Percentiles rank a stretch among this genome's conserved stretches.
Evolutionary conservation across 2,113 vertebrate genomes (phyloP).

Genomic region (Paralichthys olivaceus): DNA sequence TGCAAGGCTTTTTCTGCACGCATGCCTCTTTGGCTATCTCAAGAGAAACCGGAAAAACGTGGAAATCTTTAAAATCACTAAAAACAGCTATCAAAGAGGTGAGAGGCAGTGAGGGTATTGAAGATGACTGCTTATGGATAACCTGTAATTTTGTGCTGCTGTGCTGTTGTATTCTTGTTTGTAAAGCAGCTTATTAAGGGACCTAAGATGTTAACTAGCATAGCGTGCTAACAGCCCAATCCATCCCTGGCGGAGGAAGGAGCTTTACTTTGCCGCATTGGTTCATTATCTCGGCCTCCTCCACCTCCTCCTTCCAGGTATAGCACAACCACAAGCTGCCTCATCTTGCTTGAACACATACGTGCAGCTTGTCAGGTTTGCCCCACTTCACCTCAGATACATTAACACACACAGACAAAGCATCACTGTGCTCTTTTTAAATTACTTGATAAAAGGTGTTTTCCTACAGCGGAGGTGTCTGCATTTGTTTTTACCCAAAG

Average conservation of each 20-base stretch:
- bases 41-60: too few species aligned
- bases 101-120: background rate
- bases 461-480: conserved; percentile 9
- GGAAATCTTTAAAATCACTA: background rate
- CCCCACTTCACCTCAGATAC: conserved; percentile 43
- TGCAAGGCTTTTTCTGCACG: too few species aligned
- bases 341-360: conserved; percentile 56
- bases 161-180: background rate
- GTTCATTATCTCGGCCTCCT: conserved; percentile 55
- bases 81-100: background rate
- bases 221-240: conserved; percentile 40
- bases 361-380: conserved; percentile 40
- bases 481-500: conserved; percentile 10
- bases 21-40: too few species aligned
- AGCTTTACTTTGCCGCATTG: conserved; percentile 18
- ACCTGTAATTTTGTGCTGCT: conserved; percentile 16
- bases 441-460: conserved; percentile 8
- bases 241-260: background rate
- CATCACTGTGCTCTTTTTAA: conserved; percentile 5
- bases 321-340: conserved; percentile 47
- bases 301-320: conserved; percentile 18
- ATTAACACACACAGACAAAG: conserved; percentile 18
- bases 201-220: conserved; percentile 38
- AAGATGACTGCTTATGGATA: conserved; percentile 9
- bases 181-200: conserved; percentile 20